Base-by-base conservation (phyloP, 2,113 vertebrate species). In the Amia ocellicauda region DNA sequence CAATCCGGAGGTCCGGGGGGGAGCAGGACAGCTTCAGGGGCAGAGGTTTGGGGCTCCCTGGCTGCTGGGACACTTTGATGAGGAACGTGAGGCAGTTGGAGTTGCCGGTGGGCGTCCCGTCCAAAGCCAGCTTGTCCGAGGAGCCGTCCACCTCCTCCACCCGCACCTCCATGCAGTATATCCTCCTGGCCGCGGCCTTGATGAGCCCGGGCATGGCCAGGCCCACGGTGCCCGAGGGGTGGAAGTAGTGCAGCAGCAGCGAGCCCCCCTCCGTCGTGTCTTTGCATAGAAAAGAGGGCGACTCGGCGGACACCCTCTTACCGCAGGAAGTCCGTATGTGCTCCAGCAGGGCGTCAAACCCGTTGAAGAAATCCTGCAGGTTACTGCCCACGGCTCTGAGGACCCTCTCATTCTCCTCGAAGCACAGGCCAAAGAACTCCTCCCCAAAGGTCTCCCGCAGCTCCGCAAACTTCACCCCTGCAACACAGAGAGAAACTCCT, bases 281-380 rank as follows among this genome's bases (percentile, higher is more conserved):
- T 85, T 94, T 95, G 90, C 96, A 99, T 81, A 98, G 93, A 83
- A 98, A 98, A 68, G 97, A 98, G 58, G 97, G 92, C 47, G 94
- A 94, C 84, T 98, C 95, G 23, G 92, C 80, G 13, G 92, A 91
- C 66, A 90, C 93, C 49, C 93, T 92, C 69, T 90, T 94, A 71
- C 95, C 96, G 24, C 94, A 95, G 58, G 97, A 98, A 80, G 95
- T 94, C 80, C 95, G 91, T 81, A 95, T 94, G 74, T 97, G 95
- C 79, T 98, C 96, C 81, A 99, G 85, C 74, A 99, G 88, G 74
- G 97, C 95, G 52, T 99, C 95, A 31, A 99, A 98, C 74, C 96
- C 95, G 63, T 98, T 99, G 79, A 99, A 98, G 81, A 99, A 99
- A 82, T 99, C 97, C 83, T 96, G 94, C 77, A 99, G 85, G 11